Evolutionary conservation across 1,140 invertebrate species (phyloP).

Genomic region (Leptoteleia sp.): DNA sequence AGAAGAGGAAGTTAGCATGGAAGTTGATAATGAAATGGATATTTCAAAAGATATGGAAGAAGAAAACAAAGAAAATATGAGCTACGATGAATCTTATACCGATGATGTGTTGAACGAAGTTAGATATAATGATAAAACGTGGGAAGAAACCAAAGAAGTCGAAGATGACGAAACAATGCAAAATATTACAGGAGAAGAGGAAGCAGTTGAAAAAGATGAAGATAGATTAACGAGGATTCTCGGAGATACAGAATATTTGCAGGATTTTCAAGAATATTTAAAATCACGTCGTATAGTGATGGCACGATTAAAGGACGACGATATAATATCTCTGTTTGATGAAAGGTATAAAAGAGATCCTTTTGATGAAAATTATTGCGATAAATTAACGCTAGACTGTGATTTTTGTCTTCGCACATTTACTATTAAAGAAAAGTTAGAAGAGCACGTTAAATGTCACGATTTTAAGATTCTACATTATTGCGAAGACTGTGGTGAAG

Average conservation of each 20-base stretch:
- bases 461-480: constrained; percentile 77
- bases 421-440: constrained; percentile 69
- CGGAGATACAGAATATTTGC: constrained; percentile 61
- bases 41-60: constrained; percentile 17
- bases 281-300: constrained; percentile 77
- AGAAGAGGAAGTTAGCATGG: constrained; percentile 55
- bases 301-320: constrained; percentile 75
- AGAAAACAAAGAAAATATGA: constrained; percentile 21
- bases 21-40: constrained; percentile 39
- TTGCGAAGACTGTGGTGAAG: constrained; percentile 77
- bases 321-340: constrained; percentile 75
- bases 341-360: constrained; percentile 51
- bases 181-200: constrained; percentile 28
- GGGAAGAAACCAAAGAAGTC: constrained; percentile 49
- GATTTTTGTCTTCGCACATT: constrained; percentile 77
- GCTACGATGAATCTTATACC: constrained; percentile 13
- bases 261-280: constrained; percentile 77
- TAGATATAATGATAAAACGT: constrained; percentile 59
- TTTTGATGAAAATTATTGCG: constrained; percentile 46
- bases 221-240: constrained; percentile 39
- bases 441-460: constrained; percentile 76
- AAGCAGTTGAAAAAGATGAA: constrained; percentile 41
- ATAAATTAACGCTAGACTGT: constrained; percentile 72
- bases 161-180: constrained; percentile 54
- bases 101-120: constrained; percentile 44